Percentiles rank a stretch among this genome's conserved stretches.
phyloP scores from a whole-genome alignment of 2,888 invertebrate species.

The Cheilosia soror region DNA sequence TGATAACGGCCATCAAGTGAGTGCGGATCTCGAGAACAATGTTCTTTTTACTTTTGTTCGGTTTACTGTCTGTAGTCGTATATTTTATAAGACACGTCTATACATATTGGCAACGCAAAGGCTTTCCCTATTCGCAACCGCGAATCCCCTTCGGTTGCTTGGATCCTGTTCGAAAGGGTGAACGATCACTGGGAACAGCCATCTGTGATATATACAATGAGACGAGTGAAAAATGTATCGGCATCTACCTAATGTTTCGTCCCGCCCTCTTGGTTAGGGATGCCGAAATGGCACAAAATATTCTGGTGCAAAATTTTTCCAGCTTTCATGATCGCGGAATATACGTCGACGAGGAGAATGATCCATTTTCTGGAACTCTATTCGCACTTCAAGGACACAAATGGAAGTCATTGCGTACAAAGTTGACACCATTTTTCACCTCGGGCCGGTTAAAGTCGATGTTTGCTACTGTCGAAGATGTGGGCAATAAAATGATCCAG shows the following conservation, averaged over 20 bases:
- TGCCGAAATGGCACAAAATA: constrained; percentile 86
- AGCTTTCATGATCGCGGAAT: constrained; percentile 88
- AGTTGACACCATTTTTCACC: constrained; percentile 88
- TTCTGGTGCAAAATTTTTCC: constrained; percentile 87
- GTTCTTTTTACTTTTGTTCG: neutral
- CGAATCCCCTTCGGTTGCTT: constrained; percentile 87
- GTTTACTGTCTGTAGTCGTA: neutral
- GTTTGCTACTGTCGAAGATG: constrained; percentile 86
- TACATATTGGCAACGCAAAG: constrained; percentile 86
- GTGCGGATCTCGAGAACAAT: neutral
- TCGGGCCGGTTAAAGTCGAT: constrained; percentile 88
- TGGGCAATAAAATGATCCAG: constrained; percentile 85
- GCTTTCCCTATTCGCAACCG: constrained; percentile 85
- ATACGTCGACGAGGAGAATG: constrained; percentile 86
- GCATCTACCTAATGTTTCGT: constrained; percentile 87
- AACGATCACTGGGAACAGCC: constrained; percentile 87
- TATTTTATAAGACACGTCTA: constrained; percentile 78
- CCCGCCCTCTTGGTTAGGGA: constrained; percentile 87
- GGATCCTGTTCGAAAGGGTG: constrained; percentile 85
- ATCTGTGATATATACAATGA: constrained; percentile 86
- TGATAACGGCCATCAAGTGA: neutral
- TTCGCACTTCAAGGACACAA: constrained; percentile 83
- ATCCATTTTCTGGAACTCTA: constrained; percentile 86
- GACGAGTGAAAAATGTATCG: constrained; percentile 83
- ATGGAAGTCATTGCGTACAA: constrained; percentile 87